Percentiles rank a stretch among this genome's conserved stretches.
Evolutionary conservation across 2,797 vertebrate species (phyloP).

Genomic region (Schizopygopsis malacanthus): DNA sequence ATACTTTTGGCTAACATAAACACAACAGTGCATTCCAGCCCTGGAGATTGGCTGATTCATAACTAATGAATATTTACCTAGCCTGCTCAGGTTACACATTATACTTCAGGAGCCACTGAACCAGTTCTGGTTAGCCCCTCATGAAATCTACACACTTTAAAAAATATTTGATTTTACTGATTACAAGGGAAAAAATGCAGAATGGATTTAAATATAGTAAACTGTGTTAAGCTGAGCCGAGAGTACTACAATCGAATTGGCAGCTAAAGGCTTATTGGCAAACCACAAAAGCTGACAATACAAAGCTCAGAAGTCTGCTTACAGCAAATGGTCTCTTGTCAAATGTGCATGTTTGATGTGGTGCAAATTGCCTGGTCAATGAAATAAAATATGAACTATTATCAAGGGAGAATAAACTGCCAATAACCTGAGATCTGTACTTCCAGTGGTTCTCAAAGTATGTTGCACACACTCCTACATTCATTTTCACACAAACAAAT

Average conservation of each 20-base stretch:
- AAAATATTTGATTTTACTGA: too few species aligned
- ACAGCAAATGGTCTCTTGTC: slow-evolving; percentile 11
- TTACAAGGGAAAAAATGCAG: too few species aligned
- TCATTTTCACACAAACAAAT: not conserved
- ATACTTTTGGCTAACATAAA: slow-evolving; percentile 71
- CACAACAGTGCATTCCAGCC: slow-evolving; percentile 45
- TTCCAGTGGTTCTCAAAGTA: not conserved
- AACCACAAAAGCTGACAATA: slow-evolving; percentile 15
- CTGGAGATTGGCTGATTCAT: slow-evolving; percentile 65
- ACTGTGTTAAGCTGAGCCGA: not conserved
- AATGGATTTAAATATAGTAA: slow-evolving; percentile 23
- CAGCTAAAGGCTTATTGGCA: slow-evolving; percentile 17
- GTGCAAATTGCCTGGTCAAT: not conserved
- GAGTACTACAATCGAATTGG: slow-evolving; percentile 1
- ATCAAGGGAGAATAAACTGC: not conserved
- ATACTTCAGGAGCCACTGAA: slow-evolving; percentile 60
- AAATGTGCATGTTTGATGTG: slow-evolving; percentile 4
- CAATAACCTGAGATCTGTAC: slow-evolving; percentile 1
- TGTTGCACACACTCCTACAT: not conserved
- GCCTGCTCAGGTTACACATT: slow-evolving; percentile 56
- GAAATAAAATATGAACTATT: not conserved
- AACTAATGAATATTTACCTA: slow-evolving; percentile 74
- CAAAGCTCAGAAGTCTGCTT: not conserved
- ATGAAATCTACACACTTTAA: slow-evolving; percentile 2
- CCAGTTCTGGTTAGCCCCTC: slow-evolving; percentile 47